Percentiles rank a stretch among this genome's conserved stretches.
phyloP scores from a whole-genome alignment of 2,113 vertebrate genomes.

The Thermophis baileyi region DNA sequence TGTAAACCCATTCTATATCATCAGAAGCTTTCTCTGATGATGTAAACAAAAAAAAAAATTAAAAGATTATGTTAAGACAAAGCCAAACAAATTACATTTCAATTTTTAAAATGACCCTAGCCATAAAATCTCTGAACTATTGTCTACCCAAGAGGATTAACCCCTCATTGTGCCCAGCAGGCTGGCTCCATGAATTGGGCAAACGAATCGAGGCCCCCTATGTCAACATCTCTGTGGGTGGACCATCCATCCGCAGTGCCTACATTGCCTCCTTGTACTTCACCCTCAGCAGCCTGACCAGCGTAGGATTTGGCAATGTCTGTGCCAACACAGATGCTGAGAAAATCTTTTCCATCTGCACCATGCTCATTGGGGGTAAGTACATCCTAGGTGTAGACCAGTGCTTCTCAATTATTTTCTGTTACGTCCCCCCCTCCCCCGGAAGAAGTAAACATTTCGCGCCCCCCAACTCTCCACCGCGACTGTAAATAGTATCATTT shows the following conservation, averaged over 20 bases:
- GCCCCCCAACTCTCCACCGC: too few relatives aligned
- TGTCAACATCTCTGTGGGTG: constrained; percentile 83
- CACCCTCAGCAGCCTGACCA: constrained; percentile 96
- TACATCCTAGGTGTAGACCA: not conserved
- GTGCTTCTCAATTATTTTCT: too few relatives aligned
- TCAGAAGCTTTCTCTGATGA: not conserved
- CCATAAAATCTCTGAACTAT: not conserved
- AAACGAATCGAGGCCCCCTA: constrained; percentile 91
- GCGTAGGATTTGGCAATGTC: constrained; percentile 94
- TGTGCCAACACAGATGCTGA: constrained; percentile 93
- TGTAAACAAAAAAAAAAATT: not conserved
- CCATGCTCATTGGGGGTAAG: constrained; percentile 94
- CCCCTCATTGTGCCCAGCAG: constrained; percentile 58
- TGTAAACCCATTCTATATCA: not conserved
- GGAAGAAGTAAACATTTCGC: too few relatives aligned
- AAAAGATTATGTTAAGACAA: not conserved
- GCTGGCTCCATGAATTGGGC: constrained; percentile 92
- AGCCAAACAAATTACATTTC: not conserved
- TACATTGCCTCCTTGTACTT: constrained; percentile 97
- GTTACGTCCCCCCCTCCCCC: too few relatives aligned
- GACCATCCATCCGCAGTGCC: constrained; percentile 86
- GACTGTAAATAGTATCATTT: too few relatives aligned
- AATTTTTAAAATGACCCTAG: not conserved
- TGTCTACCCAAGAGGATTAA: constrained; percentile 31
- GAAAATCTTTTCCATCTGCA: constrained; percentile 97